phyloP scores from a whole-genome alignment of 2,113 vertebrate genomes.

The Gallinago jamesoni region DNA sequence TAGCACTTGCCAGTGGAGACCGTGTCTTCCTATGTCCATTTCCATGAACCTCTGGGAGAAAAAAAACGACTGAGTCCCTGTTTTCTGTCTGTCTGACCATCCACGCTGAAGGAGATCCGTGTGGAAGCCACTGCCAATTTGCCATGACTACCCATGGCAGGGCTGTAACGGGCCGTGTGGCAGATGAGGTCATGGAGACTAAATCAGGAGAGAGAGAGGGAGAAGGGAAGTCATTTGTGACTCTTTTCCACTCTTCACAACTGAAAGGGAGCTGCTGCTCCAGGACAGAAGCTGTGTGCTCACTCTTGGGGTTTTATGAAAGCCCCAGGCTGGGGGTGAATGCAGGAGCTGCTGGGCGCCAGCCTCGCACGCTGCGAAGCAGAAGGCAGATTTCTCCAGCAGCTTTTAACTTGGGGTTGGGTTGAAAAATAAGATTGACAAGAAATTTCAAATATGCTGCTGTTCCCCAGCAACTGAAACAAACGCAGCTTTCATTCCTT shows the following conservation, averaged over 20 bases:
- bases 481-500: neutral
- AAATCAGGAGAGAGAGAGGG: neutral
- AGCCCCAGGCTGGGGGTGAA: neutral
- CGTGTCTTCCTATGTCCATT: neutral
- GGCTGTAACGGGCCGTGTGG: neutral
- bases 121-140: neutral
- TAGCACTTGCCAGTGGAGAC: neutral
- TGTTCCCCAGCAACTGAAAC: neutral
- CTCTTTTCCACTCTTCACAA: neutral
- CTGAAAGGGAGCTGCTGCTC: neutral
- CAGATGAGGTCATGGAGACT: rapidly evolving
- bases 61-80: rapidly evolving
- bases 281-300: neutral
- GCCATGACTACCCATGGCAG: neutral
- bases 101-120: rapidly evolving
- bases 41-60: neutral
- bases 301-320: neutral
- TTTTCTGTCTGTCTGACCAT: neutral
- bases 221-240: neutral
- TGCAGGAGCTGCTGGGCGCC: neutral
- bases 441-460: neutral
- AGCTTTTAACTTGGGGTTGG: neutral
- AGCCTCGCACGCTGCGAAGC: neutral
- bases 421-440: neutral
- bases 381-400: neutral